Base-by-base conservation (phyloP, 2,888 invertebrate species). In the Ophion ellenae region DNA sequence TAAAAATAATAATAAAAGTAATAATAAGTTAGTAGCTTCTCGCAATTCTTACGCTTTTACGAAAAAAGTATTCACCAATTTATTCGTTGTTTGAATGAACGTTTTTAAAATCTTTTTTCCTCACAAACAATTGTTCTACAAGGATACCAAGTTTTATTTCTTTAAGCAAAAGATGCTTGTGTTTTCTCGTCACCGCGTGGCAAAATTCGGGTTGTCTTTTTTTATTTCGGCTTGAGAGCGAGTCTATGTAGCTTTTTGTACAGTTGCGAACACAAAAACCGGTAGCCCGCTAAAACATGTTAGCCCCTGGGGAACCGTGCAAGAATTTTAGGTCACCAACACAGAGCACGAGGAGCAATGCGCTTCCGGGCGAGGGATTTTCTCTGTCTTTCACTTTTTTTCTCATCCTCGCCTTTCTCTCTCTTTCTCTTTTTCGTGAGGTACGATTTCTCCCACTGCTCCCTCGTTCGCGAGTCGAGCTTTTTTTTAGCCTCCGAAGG, bases 241-340 rank as follows among this genome's bases (percentile, higher is more conserved):
- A 69, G 69, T n/a, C 36, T 11, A 4, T 32, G 36, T 40, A 45
- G 57, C 47, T 28, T 73, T 74, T 28, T 66, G 53, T 59, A 24
- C 57, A 9, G 45, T 64, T 47, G 11, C 45, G 64, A n/a, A 67
- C 69, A 61, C 17, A 45, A 32, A 71, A 70, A 64, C 53, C 24
- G 20, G 28, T 61, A 24, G 53, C 24, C 66, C 64, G 64, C 6
- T 17, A 57, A 32, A 20, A 66, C 45, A 83, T 80, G 66, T 73
- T 79, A 66, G 45, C 67, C 85, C 73, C 75, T 69, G 32, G 74
- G 83, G 83, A 28, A 69, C 45, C 74, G 28, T 73, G 67, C 45
- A 73, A 81, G 69, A 81, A 69, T 86, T 86, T 86, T 86, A 83
- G 86, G 83, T 86, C 85, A 85, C 79, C 85, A 83, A 67, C 75